Evolutionary conservation across 1,140 invertebrate species (phyloP).

Genomic region (Penaeus chinensis): DNA sequence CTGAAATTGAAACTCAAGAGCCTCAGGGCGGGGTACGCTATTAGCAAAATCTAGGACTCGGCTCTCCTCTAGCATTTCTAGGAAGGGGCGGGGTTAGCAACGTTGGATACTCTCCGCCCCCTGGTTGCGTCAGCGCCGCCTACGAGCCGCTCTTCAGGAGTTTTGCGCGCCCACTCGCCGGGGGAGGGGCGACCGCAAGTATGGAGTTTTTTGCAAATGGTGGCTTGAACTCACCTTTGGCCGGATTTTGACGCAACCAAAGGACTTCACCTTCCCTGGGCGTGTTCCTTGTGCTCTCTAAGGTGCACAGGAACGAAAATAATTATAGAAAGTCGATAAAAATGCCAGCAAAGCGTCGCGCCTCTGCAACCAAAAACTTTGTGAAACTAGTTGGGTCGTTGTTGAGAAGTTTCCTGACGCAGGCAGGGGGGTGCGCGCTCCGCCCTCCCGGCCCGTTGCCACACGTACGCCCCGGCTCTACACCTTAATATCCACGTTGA

Average conservation of each 20-base stretch:
- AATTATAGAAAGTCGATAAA: conserved; percentile 18
- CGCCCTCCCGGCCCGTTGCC: conserved; percentile 23
- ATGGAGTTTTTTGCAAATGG: conserved; percentile 61
- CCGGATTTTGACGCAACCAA: conserved; percentile 23
- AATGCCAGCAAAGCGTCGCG: conserved; percentile 40
- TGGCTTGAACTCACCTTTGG: conserved; percentile 28
- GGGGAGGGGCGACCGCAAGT: conserved; percentile 42
- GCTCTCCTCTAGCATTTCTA: conserved; percentile 35
- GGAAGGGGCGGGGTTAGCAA: conserved; percentile 28
- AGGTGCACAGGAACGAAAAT: conserved; percentile 41
- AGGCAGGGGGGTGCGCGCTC: conserved; percentile 31
- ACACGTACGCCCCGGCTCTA: conserved; percentile 13
- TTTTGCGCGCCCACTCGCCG: conserved; percentile 35
- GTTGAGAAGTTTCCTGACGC: conserved; percentile 59
- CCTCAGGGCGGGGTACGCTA: conserved; percentile 34
- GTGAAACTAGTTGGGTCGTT: conserved; percentile 59
- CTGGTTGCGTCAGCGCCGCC: conserved; percentile 50
- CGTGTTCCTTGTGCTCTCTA: not conserved
- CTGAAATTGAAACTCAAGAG: conserved; percentile 51
- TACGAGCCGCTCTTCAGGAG: conserved; percentile 38
- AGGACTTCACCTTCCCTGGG: not conserved
- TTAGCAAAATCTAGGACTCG: conserved; percentile 47
- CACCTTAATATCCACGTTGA: conserved; percentile 48
- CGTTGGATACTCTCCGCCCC: conserved; percentile 20
- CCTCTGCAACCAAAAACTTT: conserved; percentile 57